Conservation (phyloP, 2,113 vertebrate genomes). For the Erinaceus europaeus region DNA sequence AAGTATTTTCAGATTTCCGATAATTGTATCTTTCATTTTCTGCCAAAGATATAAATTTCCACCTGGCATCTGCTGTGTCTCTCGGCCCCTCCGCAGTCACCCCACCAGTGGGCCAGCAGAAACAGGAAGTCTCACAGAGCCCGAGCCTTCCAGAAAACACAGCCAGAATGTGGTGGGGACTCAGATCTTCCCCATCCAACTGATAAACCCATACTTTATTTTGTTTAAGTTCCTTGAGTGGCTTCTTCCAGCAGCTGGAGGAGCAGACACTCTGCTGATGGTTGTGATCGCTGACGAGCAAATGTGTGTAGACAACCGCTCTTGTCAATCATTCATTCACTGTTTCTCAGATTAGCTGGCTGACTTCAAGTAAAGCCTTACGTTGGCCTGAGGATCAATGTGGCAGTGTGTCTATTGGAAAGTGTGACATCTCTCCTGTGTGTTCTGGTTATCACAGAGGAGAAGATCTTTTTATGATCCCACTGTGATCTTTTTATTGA, state of each 20-base stretch:
- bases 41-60: slow-evolving; percentile 72
- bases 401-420: neutral
- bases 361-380: neutral
- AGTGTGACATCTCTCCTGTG: neutral
- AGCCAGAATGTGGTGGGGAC: neutral
- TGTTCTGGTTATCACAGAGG: neutral
- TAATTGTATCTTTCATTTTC: slow-evolving; percentile 67
- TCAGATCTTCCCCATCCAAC: neutral
- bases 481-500: slow-evolving; percentile 23
- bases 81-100: slow-evolving; percentile 34
- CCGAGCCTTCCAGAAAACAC: slow-evolving; percentile 43
- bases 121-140: slow-evolving; percentile 57
- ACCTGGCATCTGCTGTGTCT: slow-evolving; percentile 50
- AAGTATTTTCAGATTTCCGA: slow-evolving; percentile 67
- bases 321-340: neutral
- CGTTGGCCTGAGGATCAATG: neutral
- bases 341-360: neutral
- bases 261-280: neutral
- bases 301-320: neutral
- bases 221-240: neutral
- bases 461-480: neutral
- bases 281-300: neutral
- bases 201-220: slow-evolving; percentile 16
- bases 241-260: slow-evolving; percentile 11
- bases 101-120: slow-evolving; percentile 51